Evolutionary conservation across 2,888 invertebrate genomes (phyloP).

Genomic region (Lasioglossum malachurum): DNA sequence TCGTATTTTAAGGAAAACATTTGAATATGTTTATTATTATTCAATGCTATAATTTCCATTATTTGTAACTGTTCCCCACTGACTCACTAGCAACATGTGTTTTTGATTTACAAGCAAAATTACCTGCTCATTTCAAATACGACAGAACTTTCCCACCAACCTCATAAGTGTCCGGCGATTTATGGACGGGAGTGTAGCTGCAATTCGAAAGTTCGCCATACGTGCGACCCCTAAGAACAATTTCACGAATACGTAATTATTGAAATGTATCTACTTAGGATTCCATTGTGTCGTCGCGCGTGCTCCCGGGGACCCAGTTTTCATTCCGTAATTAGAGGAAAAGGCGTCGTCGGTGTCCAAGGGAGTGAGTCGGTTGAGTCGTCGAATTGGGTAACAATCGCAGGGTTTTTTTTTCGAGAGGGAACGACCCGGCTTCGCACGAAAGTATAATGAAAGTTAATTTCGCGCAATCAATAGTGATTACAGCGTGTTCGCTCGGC

Average conservation of each 20-base stretch:
- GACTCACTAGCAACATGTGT: too few species aligned
- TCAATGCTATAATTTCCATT: too few species aligned
- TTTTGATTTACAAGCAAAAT: too few species aligned
- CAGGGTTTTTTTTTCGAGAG: slow-evolving; percentile 9
- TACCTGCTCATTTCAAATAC: too few species aligned
- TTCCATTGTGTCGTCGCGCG: neutral
- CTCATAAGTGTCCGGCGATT: too few species aligned
- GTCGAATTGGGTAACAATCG: slow-evolving; percentile 13
- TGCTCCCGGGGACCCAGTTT: neutral
- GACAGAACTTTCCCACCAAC: too few species aligned
- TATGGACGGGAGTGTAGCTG: too few species aligned
- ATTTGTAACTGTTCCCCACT: too few species aligned
- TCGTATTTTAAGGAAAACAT: too few species aligned
- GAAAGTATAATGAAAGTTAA: slow-evolving; percentile 45
- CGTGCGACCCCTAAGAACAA: neutral
- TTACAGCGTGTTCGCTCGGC: slow-evolving; percentile 23
- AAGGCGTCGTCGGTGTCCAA: neutral
- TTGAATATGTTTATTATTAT: too few species aligned
- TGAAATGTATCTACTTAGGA: neutral
- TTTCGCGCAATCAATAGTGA: slow-evolving; percentile 44
- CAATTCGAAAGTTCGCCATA: neutral
- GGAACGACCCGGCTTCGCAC: neutral
- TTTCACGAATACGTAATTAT: neutral
- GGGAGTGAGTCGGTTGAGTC: neutral
- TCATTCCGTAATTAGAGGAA: slow-evolving; percentile 5